These are phyloP conservation scores for Archivesica marissinica DNA, from an alignment of 1,140 invertebrate species.

Conservation along the genomic window DNA sequence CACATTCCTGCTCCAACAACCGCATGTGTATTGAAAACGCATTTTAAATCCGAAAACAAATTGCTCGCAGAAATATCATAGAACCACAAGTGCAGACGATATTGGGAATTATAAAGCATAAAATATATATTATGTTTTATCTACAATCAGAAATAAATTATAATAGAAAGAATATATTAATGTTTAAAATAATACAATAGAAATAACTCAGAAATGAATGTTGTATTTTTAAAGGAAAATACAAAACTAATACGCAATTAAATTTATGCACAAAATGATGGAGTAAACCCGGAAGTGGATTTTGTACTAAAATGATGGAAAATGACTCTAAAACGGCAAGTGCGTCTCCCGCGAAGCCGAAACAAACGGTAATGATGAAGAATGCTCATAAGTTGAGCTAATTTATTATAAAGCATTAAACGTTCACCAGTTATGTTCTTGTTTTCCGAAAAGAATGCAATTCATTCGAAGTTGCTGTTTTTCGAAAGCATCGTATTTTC, in stretches of 20 bases:
- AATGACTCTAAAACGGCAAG: not conserved
- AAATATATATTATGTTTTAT: not conserved
- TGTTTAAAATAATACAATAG: too few relatives aligned
- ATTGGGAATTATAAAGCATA: not conserved
- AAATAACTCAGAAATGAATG: too few relatives aligned
- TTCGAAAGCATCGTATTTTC: not conserved
- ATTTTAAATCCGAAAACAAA: not conserved
- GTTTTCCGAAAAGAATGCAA: too few relatives aligned
- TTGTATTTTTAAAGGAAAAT: too few relatives aligned
- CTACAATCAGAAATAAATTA: not conserved
- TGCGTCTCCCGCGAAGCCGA: slow-evolving; percentile 35
- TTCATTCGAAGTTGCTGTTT: not conserved
- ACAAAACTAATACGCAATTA: too few relatives aligned
- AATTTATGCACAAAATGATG: not conserved
- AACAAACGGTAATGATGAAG: slow-evolving; percentile 37
- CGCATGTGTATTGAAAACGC: too few relatives aligned
- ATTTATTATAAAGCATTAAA: too few relatives aligned
- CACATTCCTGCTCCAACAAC: too few relatives aligned
- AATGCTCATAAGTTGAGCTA: too few relatives aligned
- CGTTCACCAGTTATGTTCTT: too few relatives aligned
- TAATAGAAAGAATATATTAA: too few relatives aligned
- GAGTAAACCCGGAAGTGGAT: slow-evolving; percentile 2
- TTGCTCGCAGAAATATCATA: not conserved
- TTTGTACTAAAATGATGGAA: slow-evolving; percentile 22
- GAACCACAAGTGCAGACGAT: slow-evolving; percentile 15